Evolutionary conservation across 1,140 invertebrate species (phyloP).

Genomic region (Amphibalanus amphitrite): DNA sequence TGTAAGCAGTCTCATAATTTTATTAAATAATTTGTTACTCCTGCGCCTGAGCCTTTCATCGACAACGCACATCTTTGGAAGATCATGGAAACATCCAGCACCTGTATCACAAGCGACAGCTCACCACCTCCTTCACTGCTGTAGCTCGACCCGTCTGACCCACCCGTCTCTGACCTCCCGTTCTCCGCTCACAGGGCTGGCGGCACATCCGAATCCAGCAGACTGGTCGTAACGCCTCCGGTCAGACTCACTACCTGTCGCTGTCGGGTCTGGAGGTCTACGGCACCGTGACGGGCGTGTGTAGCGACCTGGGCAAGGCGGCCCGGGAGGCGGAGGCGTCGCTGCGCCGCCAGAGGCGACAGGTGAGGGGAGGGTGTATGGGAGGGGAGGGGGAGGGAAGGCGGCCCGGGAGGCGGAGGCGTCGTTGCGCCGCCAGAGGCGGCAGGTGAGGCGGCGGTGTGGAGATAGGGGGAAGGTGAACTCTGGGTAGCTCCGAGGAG

Average conservation of each 20-base stretch:
- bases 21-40: too few relatives aligned
- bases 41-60: too few relatives aligned
- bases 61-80: too few relatives aligned
- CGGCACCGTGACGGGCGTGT: conserved; percentile 71
- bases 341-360: conserved; percentile 51
- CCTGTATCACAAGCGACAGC: too few relatives aligned
- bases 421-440: conserved; percentile 54
- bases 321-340: conserved; percentile 72
- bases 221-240: conserved; percentile 89
- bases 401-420: conserved; percentile 71
- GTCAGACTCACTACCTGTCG: conserved; percentile 89
- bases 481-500: too few relatives aligned
- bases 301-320: conserved; percentile 71
- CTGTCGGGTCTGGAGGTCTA: conserved; percentile 95
- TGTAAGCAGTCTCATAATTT: too few relatives aligned
- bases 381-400: too few relatives aligned
- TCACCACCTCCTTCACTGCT: too few relatives aligned
- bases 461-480: too few relatives aligned
- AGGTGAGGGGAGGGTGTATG: not conserved
- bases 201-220: conserved; percentile 85
- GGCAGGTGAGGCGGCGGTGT: conserved; percentile 19
- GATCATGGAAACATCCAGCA: too few relatives aligned
- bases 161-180: too few relatives aligned
- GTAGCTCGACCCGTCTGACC: too few relatives aligned
- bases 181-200: conserved; percentile 47